Evolutionary conservation across 53 echinoderm and acorn worm genomes (phyloP).

Genomic region (Holothuria leucospilota): DNA sequence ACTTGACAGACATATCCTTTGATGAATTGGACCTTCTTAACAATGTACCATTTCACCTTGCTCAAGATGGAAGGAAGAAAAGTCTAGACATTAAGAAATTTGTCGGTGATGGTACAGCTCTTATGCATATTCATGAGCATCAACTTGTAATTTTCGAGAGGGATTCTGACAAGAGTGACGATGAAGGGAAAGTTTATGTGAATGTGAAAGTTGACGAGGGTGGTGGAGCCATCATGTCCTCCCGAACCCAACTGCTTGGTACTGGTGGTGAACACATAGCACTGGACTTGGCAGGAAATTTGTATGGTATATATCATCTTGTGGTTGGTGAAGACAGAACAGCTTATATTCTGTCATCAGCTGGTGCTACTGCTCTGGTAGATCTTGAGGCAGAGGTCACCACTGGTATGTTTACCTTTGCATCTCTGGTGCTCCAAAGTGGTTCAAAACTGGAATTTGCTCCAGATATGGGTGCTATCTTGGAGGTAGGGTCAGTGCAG

Average conservation of each 20-base stretch:
- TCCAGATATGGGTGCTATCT: slow-evolving; percentile 76
- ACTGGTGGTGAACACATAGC: slow-evolving; percentile 67
- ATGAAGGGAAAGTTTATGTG: slow-evolving; percentile 68
- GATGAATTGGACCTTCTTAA: slow-evolving; percentile 83
- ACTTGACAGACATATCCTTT: slow-evolving; percentile 68
- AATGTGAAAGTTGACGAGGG: slow-evolving; percentile 75
- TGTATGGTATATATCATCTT: slow-evolving; percentile 80
- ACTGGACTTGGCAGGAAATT: slow-evolving; percentile 72
- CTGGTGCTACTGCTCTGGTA: slow-evolving; percentile 65
- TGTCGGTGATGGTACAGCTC: slow-evolving; percentile 85
- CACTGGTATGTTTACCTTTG: slow-evolving; percentile 82
- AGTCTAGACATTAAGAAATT: slow-evolving; percentile 72
- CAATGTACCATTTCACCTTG: slow-evolving; percentile 80
- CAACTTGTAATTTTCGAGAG: slow-evolving; percentile 82
- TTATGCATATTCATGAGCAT: slow-evolving; percentile 79
- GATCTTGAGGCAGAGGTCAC: slow-evolving; percentile 36
- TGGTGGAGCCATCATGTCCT: slow-evolving; percentile 80
- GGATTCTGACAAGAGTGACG: slow-evolving; percentile 64
- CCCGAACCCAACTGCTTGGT: slow-evolving; percentile 76
- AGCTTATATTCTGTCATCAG: slow-evolving; percentile 72
- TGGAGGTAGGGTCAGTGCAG: slow-evolving; percentile 72
- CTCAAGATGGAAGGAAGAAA: slow-evolving; percentile 50
- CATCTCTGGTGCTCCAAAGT: slow-evolving; percentile 70
- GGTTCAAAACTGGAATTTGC: slow-evolving; percentile 79
- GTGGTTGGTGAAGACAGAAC: slow-evolving; percentile 69